A percentile compares a stretch with the other conserved stretches of the same genome.
Conservation (phyloP, 1,140 invertebrate species). For the Trichomalopsis sarcophagae region DNA sequence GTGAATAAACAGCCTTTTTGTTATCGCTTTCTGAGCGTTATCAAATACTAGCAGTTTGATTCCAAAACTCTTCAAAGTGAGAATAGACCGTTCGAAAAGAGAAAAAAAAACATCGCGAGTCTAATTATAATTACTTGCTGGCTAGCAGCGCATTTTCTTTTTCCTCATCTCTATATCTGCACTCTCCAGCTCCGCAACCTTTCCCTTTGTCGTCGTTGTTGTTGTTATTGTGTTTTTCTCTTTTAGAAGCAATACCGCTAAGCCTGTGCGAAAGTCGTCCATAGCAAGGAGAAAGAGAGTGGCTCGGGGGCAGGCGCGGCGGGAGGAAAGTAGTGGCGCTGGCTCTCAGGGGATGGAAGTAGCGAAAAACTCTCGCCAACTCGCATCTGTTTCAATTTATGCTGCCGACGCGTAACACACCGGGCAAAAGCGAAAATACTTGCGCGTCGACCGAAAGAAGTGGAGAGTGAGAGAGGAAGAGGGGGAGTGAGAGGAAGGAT, state of each 20-base stretch:
- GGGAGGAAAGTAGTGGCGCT: constrained; percentile 34
- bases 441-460: constrained; percentile 35
- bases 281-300: neutral
- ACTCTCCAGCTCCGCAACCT: neutral
- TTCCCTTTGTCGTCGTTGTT: neutral
- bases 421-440: constrained; percentile 61
- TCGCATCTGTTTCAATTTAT: constrained; percentile 75
- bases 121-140: constrained; percentile 32
- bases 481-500: constrained; percentile 19
- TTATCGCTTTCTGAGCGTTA: too few species aligned
- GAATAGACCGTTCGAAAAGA: too few species aligned
- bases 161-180: neutral
- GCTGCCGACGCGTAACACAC: constrained; percentile 60
- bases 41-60: too few species aligned
- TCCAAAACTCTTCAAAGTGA: too few species aligned
- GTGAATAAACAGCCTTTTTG: too few species aligned
- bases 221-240: constrained; percentile 28
- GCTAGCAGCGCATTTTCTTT: neutral
- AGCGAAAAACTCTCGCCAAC: constrained; percentile 72
- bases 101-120: too few species aligned
- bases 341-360: constrained; percentile 27
- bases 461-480: constrained; percentile 15
- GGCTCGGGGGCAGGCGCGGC: neutral
- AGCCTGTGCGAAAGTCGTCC: constrained; percentile 22
- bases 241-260: constrained; percentile 33